Evolutionary conservation across 1,140 invertebrate genomes (phyloP).

Genomic region (Drosophila ficusphila): DNA sequence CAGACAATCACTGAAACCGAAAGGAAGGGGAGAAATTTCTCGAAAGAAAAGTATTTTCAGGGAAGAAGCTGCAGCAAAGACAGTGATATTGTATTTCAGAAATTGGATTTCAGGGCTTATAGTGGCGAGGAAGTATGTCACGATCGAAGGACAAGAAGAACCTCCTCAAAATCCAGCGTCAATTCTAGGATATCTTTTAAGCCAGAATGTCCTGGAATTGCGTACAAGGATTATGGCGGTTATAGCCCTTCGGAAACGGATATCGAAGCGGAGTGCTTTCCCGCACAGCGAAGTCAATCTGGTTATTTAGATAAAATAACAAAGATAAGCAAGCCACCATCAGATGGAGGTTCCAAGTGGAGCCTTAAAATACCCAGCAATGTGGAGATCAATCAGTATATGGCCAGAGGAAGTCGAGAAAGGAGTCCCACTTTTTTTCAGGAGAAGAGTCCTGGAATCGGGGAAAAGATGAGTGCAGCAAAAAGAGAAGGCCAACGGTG

Average conservation of each 20-base stretch:
- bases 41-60: not conserved
- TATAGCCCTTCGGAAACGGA: conserved; percentile 45
- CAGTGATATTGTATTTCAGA: not conserved
- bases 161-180: not conserved
- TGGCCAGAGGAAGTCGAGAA: no score
- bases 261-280: not conserved
- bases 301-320: conserved; percentile 23
- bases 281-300: not conserved
- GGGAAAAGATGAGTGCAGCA: no score
- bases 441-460: no score
- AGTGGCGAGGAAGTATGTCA: conserved; percentile 8
- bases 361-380: not conserved
- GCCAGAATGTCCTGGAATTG: not conserved
- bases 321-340: conserved; percentile 33
- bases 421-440: no score
- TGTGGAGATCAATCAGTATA: not conserved
- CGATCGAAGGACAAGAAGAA: not conserved
- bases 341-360: not conserved
- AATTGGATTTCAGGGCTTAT: not conserved
- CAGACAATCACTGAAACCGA: not conserved
- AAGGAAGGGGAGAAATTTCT: not conserved
- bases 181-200: not conserved
- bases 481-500: no score
- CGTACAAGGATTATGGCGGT: conserved; percentile 19
- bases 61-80: not conserved